Evolutionary conservation across 1,140 invertebrate species (phyloP).

Genomic region (Pseudomyrmex dendroicus): DNA sequence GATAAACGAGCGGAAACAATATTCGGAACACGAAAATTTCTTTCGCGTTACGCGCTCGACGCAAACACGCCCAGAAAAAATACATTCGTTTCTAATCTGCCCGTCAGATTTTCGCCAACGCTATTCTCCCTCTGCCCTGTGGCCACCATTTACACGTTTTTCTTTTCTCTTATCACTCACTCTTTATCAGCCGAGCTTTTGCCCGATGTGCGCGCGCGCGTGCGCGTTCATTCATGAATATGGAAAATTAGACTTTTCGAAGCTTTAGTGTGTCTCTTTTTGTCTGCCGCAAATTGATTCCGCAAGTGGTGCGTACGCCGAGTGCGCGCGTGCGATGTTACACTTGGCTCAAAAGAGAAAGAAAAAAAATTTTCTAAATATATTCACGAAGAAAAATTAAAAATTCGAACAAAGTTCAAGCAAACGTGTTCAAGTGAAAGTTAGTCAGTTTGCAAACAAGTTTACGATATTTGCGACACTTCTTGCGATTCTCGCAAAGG

Average conservation of each 20-base stretch:
- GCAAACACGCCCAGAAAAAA: slow-evolving; percentile 22
- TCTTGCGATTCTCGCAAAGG: not conserved
- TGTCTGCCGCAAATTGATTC: slow-evolving; percentile 69
- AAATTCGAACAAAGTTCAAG: slow-evolving; percentile 40
- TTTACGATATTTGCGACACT: not conserved
- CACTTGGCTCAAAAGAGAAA: slow-evolving; percentile 57
- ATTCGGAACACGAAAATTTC: slow-evolving; percentile 2
- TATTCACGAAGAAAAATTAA: slow-evolving; percentile 60
- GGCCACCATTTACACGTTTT: slow-evolving; percentile 17
- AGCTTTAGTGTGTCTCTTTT: not conserved
- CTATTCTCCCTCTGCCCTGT: too few species aligned
- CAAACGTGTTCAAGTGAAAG: not conserved
- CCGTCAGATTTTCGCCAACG: not conserved
- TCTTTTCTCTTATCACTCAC: not conserved
- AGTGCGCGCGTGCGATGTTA: slow-evolving; percentile 12
- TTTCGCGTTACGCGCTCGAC: not conserved
- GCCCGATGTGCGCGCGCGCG: too few species aligned
- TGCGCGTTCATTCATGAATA: slow-evolving; percentile 69
- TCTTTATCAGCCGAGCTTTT: slow-evolving; percentile 16
- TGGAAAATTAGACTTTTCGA: slow-evolving; percentile 75
- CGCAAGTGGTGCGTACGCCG: slow-evolving; percentile 61
- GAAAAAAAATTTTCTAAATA: slow-evolving; percentile 43
- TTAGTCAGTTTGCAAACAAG: not conserved
- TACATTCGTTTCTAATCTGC: slow-evolving; percentile 63
- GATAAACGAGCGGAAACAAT: slow-evolving; percentile 13